These are phyloP conservation scores for Phalanger gymnotis DNA, from an alignment of 2,797 vertebrate genomes.

Conservation along the genomic window DNA sequence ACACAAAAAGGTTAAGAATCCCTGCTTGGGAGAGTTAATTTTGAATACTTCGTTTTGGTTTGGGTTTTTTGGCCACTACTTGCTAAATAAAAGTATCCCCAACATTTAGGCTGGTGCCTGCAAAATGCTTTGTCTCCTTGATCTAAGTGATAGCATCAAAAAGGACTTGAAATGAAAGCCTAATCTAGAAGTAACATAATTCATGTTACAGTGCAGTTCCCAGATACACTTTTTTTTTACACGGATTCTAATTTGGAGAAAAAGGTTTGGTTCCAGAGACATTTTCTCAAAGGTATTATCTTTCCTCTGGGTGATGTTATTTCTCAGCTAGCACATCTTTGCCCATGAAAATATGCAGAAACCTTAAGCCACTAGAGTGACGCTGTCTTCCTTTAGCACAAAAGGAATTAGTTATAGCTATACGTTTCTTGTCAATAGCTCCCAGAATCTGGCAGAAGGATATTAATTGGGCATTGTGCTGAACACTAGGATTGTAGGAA, in stretches of 20 bases:
- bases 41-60: background rate
- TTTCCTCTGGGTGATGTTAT: constrained; percentile 46
- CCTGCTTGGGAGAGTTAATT: background rate
- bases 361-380: constrained; percentile 40
- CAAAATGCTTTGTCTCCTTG: background rate
- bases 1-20: background rate
- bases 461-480: constrained; percentile 49
- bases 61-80: background rate
- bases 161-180: background rate
- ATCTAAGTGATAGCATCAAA: background rate
- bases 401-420: constrained; percentile 52
- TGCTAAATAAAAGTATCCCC: background rate
- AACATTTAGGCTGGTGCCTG: background rate
- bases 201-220: background rate
- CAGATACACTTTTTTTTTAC: background rate
- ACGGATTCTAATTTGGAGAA: constrained; percentile 54
- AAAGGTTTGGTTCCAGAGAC: constrained; percentile 41
- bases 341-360: background rate
- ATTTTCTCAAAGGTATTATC: constrained; percentile 47
- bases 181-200: background rate
- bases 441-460: constrained; percentile 28
- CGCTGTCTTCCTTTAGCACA: constrained; percentile 39
- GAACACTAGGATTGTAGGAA: background rate
- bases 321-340: constrained; percentile 38
- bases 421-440: constrained; percentile 46